Conservation (phyloP, 2,113 vertebrate species). For the Sorex fumeus region DNA sequence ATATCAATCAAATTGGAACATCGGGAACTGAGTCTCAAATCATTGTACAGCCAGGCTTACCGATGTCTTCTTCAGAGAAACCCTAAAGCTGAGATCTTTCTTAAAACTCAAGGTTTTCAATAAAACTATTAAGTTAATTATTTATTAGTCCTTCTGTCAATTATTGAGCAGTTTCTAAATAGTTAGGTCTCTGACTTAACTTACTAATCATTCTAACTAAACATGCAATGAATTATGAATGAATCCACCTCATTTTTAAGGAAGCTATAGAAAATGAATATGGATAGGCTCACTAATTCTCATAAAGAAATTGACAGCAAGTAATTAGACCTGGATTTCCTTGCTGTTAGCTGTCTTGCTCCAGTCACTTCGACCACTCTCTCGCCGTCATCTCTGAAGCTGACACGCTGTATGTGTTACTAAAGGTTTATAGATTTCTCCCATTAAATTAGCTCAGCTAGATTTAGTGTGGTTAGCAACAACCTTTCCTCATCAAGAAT, state of each 20-base stretch:
- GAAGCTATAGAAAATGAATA: neutral
- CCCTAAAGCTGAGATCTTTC: neutral
- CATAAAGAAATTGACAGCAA: neutral
- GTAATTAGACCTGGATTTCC: neutral
- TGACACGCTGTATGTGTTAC: neutral
- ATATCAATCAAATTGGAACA: too few relatives aligned
- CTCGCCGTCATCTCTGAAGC: neutral
- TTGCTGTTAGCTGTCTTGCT: neutral
- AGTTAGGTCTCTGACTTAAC: neutral
- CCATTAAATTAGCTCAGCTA: too few relatives aligned
- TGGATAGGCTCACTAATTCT: neutral
- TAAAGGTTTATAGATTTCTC: neutral
- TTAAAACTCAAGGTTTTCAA: conserved; percentile 7
- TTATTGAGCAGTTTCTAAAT: conserved; percentile 42
- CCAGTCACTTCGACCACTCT: neutral
- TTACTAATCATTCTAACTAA: conserved; percentile 1
- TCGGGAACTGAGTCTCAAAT: neutral
- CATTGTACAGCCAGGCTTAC: neutral
- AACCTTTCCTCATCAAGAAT: too few relatives aligned
- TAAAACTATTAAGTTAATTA: neutral
- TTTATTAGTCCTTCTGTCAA: neutral
- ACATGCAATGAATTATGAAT: neutral
- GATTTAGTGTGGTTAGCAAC: too few relatives aligned
- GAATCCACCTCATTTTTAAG: neutral
- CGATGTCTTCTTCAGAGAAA: neutral